Percentiles rank a stretch among this genome's conserved stretches.
Conservation (phyloP, 2,113 vertebrate genomes). For the Phalacrocorax carbo region DNA sequence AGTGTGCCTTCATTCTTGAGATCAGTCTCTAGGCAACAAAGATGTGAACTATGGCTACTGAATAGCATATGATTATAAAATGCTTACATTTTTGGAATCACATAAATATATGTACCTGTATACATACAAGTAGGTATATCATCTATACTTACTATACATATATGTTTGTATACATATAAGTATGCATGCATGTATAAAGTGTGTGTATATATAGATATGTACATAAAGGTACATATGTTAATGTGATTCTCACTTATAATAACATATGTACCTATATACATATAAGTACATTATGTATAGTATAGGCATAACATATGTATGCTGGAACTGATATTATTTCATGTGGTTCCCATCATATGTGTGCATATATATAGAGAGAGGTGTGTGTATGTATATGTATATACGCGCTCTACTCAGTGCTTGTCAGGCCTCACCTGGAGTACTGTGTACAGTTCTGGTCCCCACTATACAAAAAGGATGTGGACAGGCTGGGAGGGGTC, state of each 20-base stretch:
- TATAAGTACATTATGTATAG: neutral
- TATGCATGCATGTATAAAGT: neutral
- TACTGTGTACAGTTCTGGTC: too few relatives aligned
- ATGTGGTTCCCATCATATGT: neutral
- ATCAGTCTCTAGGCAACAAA: slow-evolving; percentile 52
- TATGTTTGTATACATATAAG: neutral
- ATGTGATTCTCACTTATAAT: neutral
- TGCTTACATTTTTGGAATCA: neutral
- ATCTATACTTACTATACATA: neutral
- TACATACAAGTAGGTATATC: neutral
- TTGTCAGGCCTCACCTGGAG: too few relatives aligned
- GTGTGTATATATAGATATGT: neutral
- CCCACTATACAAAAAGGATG: too few relatives aligned
- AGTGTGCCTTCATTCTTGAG: neutral
- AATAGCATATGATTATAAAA: neutral
- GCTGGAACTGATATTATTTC: neutral
- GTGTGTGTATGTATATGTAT: neutral
- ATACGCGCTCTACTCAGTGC: too few relatives aligned
- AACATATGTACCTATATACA: neutral
- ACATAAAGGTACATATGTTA: neutral
- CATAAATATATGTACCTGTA: neutral
- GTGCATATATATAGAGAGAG: neutral
- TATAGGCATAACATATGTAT: neutral
- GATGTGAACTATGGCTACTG: neutral
- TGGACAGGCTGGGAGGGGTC: too few relatives aligned